Conservation (phyloP, 1,140 invertebrate genomes). For the Lineus longissimus region DNA sequence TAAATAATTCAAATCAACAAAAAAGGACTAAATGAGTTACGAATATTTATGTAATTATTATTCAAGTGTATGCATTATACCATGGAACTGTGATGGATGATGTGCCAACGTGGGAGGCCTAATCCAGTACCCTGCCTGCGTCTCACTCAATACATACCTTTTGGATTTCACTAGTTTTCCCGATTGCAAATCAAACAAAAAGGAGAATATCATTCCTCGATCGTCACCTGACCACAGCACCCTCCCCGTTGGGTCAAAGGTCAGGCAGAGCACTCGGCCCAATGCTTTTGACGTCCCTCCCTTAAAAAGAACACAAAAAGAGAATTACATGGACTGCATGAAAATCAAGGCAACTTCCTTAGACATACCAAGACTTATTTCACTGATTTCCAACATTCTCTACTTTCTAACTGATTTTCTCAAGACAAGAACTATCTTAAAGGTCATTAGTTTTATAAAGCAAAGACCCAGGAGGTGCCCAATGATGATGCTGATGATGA, state of each 20-base stretch:
- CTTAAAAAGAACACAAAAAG: conserved; percentile 34
- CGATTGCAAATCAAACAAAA: conserved; percentile 67
- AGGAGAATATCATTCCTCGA: conserved; percentile 69
- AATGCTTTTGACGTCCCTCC: conserved; percentile 71
- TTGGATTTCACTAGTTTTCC: conserved; percentile 65
- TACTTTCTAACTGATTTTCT: no score
- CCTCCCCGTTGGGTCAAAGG: conserved; percentile 73
- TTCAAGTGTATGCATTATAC: no score
- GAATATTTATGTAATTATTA: no score
- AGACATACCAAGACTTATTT: background rate
- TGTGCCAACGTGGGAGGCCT: no score
- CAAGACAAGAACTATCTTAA: no score
- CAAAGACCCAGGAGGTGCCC: no score
- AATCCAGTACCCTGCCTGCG: no score
- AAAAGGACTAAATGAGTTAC: no score
- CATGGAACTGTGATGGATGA: no score
- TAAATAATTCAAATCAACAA: no score
- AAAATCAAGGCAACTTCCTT: background rate
- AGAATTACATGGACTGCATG: background rate
- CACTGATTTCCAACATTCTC: background rate
- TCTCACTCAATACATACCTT: conserved; percentile 63
- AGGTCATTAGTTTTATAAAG: no score
- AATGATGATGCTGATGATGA: no score
- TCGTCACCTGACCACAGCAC: conserved; percentile 82
- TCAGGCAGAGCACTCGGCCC: conserved; percentile 69